phyloP scores from a whole-genome alignment of 2,888 invertebrate species.

The Cybosia mesomella region DNA sequence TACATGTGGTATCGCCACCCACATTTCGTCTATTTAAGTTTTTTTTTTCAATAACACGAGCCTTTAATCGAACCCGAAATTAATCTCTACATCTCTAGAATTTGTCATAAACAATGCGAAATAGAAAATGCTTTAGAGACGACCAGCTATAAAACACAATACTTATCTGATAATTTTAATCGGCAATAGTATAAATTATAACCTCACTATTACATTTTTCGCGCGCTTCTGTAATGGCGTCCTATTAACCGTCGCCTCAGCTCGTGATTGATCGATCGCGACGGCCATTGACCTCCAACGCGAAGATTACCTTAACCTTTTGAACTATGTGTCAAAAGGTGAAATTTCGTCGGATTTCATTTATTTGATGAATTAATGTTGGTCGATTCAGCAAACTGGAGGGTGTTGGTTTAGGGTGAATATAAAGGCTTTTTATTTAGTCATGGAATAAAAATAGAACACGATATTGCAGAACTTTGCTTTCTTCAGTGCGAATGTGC shows the following conservation, averaged over 20 bases:
- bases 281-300: conserved; percentile 58
- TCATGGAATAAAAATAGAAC: not conserved
- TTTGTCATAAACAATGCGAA: no score
- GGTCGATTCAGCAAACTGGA: conserved; percentile 26
- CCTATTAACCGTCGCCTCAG: conserved; percentile 48
- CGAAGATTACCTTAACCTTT: conserved; percentile 63
- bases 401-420: conserved; percentile 1
- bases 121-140: not conserved
- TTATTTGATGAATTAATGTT: conserved; percentile 16
- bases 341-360: conserved; percentile 24
- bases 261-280: conserved; percentile 54
- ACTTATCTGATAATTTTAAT: not conserved
- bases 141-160: not conserved
- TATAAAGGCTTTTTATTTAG: not conserved
- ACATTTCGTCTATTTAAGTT: not conserved
- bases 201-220: conserved; percentile 48
- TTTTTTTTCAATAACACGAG: not conserved
- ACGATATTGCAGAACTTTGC: not conserved
- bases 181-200: conserved; percentile 16
- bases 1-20: not conserved
- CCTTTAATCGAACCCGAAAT: not conserved
- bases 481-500: not conserved
- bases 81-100: not conserved
- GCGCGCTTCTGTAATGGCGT: conserved; percentile 48
- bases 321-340: conserved; percentile 45